phyloP scores from a whole-genome alignment of 2,888 invertebrate genomes.

The Amphipyra berbera region DNA sequence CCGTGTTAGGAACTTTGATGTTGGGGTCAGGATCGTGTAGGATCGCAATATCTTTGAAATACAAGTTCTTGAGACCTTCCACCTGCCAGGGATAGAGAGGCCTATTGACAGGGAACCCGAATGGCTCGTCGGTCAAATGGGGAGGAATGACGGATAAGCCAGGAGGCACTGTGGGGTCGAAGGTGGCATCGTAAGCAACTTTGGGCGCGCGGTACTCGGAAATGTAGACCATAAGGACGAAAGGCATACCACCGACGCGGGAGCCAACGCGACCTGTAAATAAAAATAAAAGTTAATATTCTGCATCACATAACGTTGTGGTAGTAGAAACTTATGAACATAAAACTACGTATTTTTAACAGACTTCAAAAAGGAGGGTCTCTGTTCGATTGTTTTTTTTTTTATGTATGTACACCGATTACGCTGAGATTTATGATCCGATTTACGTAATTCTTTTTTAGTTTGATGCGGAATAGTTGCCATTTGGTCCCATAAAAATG shows the following conservation, averaged over 20 bases:
- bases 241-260: constrained; percentile 86
- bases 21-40: constrained; percentile 86
- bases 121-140: constrained; percentile 82
- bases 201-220: constrained; percentile 85
- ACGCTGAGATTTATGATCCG: no score
- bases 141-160: constrained; percentile 85
- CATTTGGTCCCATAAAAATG: no score
- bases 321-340: no score
- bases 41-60: constrained; percentile 86
- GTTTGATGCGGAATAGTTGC: no score
- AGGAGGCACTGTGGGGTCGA: constrained; percentile 86
- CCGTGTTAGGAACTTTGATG: constrained; percentile 68
- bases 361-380: no score
- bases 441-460: no score
- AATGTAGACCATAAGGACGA: constrained; percentile 90
- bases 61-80: constrained; percentile 81
- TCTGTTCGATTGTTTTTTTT: no score
- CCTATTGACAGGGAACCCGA: constrained; percentile 90
- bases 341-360: no score
- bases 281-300: neutral
- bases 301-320: no score
- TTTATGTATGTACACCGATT: no score
- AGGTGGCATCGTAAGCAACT: constrained; percentile 76
- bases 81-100: constrained; percentile 80
- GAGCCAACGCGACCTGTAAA: constrained; percentile 73